phyloP scores from a whole-genome alignment of 2,888 invertebrate genomes.

The Fragum fragum region DNA sequence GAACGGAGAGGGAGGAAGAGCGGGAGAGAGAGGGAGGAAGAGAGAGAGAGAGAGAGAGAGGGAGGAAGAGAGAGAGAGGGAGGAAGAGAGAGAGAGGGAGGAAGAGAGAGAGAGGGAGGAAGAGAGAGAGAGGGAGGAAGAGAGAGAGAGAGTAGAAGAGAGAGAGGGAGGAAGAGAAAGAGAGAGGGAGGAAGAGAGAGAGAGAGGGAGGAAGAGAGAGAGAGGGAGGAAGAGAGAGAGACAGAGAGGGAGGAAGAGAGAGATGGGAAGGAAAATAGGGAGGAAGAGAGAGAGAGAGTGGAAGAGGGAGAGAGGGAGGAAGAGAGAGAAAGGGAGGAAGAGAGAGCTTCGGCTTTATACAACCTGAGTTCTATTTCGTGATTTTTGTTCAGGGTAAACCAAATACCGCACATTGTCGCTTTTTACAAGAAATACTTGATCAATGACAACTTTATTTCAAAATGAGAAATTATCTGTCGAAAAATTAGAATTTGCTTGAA shows the following conservation, averaged over 20 bases:
- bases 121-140: not conserved
- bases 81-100: not conserved
- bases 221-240: constrained; percentile 15
- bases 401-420: no score
- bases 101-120: not conserved
- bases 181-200: not conserved
- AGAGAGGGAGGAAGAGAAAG: not conserved
- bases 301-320: constrained; percentile 22
- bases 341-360: no score
- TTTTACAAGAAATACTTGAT: no score
- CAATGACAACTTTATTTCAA: no score
- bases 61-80: not conserved
- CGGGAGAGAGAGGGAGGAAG: not conserved
- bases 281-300: no score
- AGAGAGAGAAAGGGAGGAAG: not conserved
- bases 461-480: no score
- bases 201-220: constrained; percentile 20
- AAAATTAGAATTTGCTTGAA: no score
- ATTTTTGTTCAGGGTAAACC: no score
- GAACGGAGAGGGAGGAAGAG: no score
- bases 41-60: not conserved
- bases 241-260: not conserved
- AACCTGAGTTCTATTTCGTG: no score
- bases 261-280: constrained; percentile 5
- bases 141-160: not conserved